These are phyloP conservation scores for Enteromius trimaculatus DNA, from an alignment of 2,797 vertebrate species.

Conservation along the genomic window DNA sequence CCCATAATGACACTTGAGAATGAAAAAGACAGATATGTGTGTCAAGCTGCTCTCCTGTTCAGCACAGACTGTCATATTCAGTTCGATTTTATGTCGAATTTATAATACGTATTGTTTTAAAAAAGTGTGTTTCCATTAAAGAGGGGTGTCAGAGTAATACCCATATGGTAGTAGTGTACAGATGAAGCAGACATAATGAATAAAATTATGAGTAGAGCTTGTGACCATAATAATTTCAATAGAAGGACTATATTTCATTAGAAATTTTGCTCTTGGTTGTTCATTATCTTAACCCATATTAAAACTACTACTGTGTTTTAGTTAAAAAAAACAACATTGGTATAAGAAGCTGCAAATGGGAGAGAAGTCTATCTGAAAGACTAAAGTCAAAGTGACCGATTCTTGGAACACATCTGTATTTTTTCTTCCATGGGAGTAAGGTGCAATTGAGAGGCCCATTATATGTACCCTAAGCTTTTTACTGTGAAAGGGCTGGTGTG, in stretches of 20 bases:
- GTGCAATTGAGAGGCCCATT: neutral
- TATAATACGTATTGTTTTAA: neutral
- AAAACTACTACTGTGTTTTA: neutral
- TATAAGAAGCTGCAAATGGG: neutral
- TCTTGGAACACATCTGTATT: neutral
- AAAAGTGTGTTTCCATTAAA: neutral
- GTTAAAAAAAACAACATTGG: neutral
- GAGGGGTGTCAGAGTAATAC: neutral
- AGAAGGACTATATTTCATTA: neutral
- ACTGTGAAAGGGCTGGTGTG: neutral
- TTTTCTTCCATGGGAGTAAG: neutral
- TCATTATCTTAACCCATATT: neutral
- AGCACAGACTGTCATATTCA: neutral
- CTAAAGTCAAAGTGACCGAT: neutral
- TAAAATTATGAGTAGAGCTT: neutral
- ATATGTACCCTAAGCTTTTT: slow-evolving; percentile 1
- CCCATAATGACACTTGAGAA: slow-evolving; percentile 10
- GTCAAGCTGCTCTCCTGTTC: neutral
- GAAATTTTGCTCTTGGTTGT: neutral
- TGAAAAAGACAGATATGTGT: neutral
- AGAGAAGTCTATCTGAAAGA: neutral
- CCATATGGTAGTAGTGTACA: neutral
- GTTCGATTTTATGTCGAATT: neutral
- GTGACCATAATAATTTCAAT: neutral
- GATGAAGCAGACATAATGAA: neutral